Evolutionary conservation across 2,888 invertebrate genomes (phyloP).

Genomic region (Thera obeliscata): DNA sequence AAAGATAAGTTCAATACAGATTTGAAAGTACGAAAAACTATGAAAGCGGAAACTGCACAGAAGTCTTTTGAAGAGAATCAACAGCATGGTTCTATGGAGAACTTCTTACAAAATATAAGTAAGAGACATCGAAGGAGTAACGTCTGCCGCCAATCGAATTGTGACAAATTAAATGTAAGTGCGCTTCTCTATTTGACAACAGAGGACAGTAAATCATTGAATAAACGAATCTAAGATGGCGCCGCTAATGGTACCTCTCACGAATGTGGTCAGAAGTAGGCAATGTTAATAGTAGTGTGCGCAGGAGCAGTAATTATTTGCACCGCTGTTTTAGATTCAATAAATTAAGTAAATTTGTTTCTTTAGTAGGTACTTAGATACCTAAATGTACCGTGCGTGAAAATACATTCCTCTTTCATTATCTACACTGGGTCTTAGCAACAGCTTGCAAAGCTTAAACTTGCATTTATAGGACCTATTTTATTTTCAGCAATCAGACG

Average conservation of each 20-base stretch:
- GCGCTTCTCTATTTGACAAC: not conserved
- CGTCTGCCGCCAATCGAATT: not conserved
- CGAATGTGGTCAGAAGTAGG: too few relatives aligned
- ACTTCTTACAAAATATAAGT: constrained; percentile 24
- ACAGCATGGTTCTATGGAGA: constrained; percentile 44
- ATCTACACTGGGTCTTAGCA: too few relatives aligned
- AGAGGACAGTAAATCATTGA: not conserved
- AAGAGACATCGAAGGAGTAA: constrained; percentile 8
- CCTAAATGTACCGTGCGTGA: too few relatives aligned
- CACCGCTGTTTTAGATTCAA: too few relatives aligned
- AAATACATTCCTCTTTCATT: too few relatives aligned
- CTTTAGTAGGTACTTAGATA: too few relatives aligned
- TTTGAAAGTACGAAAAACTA: constrained; percentile 54
- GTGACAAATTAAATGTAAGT: constrained; percentile 26
- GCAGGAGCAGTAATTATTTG: too few relatives aligned
- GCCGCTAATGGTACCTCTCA: too few relatives aligned
- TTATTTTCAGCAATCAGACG: constrained; percentile 56
- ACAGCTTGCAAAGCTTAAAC: too few relatives aligned
- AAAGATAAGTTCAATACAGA: constrained; percentile 55
- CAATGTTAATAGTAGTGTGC: too few relatives aligned
- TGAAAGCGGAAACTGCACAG: constrained; percentile 46
- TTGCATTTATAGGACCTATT: not conserved
- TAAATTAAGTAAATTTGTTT: too few relatives aligned
- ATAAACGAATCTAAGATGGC: too few relatives aligned
- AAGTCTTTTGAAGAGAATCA: constrained; percentile 38